phyloP scores from a whole-genome alignment of 2,888 invertebrate genomes.

The Agrotis clavis region DNA sequence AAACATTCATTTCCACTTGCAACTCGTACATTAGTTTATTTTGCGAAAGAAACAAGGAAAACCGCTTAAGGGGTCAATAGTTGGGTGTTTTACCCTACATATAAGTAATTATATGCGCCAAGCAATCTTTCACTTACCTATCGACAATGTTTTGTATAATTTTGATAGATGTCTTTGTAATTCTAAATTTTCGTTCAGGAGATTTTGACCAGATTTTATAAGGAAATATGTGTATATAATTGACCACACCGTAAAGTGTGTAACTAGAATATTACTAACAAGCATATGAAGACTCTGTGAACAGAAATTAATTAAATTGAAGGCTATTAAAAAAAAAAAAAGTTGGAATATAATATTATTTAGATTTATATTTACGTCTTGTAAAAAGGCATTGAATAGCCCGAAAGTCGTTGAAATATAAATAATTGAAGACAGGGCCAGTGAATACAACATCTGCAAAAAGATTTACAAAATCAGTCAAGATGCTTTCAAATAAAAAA shows the following conservation, averaged over 20 bases:
- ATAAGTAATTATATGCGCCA: too few relatives aligned
- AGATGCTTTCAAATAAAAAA: too few relatives aligned
- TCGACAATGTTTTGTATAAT: conserved; percentile 25
- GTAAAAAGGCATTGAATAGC: background rate
- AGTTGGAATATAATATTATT: background rate
- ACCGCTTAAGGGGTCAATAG: too few relatives aligned
- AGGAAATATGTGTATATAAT: conserved; percentile 14
- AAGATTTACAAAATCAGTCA: background rate
- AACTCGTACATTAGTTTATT: too few relatives aligned
- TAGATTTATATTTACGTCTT: background rate
- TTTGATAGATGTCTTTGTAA: conserved; percentile 19
- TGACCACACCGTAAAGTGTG: conserved; percentile 12
- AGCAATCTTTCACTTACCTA: conserved; percentile 29
- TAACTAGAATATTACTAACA: background rate
- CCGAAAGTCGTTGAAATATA: background rate
- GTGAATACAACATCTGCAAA: conserved; percentile 26
- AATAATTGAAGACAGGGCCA: conserved; percentile 5
- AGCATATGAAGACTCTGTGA: background rate
- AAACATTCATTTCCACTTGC: too few relatives aligned
- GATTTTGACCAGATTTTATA: conserved; percentile 39
- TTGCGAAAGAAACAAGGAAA: too few relatives aligned
- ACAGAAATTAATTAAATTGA: background rate
- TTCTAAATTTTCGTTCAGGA: conserved; percentile 20
- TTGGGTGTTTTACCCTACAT: too few relatives aligned
- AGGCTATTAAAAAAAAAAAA: background rate